Percentiles rank a stretch among this genome's conserved stretches.
Evolutionary conservation across 2,113 vertebrate species (phyloP).

Genomic region (Onychostoma macrolepis): DNA sequence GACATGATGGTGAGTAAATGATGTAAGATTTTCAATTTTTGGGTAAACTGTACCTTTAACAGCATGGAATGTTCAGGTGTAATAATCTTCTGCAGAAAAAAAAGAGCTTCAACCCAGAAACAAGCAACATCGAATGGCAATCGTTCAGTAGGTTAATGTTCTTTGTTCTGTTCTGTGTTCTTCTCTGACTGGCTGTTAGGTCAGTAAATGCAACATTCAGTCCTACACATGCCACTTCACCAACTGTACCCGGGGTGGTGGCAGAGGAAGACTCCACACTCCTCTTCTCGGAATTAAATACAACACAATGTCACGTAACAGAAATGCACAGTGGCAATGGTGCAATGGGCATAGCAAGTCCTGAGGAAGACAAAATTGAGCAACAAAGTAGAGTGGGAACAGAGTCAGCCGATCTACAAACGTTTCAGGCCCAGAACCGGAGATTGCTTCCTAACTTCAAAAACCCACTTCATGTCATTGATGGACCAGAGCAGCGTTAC

Average conservation of each 20-base stretch:
- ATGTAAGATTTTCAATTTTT: background rate
- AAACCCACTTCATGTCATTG: constrained; percentile 85
- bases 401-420: constrained; percentile 56
- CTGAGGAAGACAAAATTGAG: background rate
- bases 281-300: constrained; percentile 57
- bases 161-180: constrained; percentile 10
- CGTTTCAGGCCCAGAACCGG: constrained; percentile 76
- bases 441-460: constrained; percentile 79
- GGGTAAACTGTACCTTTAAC: background rate
- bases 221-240: constrained; percentile 47
- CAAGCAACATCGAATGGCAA: background rate
- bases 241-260: constrained; percentile 67
- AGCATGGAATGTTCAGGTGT: constrained; percentile 17
- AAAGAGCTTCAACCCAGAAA: constrained; percentile 8
- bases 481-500: constrained; percentile 84
- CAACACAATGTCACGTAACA: constrained; percentile 31
- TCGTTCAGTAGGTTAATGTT: background rate
- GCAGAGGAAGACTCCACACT: constrained; percentile 65
- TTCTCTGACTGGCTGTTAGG: constrained; percentile 57
- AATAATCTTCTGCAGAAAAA: constrained; percentile 17
- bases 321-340: constrained; percentile 8
- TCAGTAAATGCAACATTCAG: constrained; percentile 68
- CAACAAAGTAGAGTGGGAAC: background rate
- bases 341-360: background rate
- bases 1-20: background rate